Evolutionary conservation across 2,888 invertebrate species (phyloP), one percentile per base, ranked within the genome.

Genomic region (Dolomedes plantarius): DNA sequence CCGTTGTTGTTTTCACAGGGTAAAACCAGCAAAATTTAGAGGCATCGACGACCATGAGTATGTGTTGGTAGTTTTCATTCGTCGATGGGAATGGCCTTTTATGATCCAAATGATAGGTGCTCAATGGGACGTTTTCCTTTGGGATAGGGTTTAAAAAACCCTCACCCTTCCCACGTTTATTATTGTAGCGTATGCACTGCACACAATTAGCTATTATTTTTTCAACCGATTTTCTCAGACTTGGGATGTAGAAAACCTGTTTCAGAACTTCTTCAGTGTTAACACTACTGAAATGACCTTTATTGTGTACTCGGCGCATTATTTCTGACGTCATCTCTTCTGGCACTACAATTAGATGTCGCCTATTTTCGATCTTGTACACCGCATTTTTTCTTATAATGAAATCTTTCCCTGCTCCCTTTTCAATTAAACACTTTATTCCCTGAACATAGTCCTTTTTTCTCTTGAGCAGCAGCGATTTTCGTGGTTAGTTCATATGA

Each of bases 391-490:
- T n/a, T n/a, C n/a, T n/a, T n/a, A n/a, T n/a, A n/a, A n/a, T n/a
- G n/a, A n/a, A n/a, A n/a, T n/a, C n/a, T n/a, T n/a, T n/a, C n/a
- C n/a, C n/a, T n/a, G n/a, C n/a, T n/a, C n/a, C n/a, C n/a, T n/a
- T n/a, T n/a, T n/a, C n/a, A n/a, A n/a, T n/a, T n/a, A n/a, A n/a
- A n/a, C n/a, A n/a, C n/a, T n/a, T n/a, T n/a, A n/a, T n/a, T n/a
- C n/a, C n/a, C n/a, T n/a, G n/a, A n/a, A n/a, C n/a, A n/a, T n/a
- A n/a, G n/a, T 36, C 1, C 46, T 68, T 27, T 77, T 46, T 7
- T 23, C 0, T 0, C 28, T 19, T 32, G 50, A 46, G 77, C 77
- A 77, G 65, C 65, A 65, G 36, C 36, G 27, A 23, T 31, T 13
- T 19, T 6, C 0, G n/a, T 64, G 32, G 23, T 27, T 29, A 0